These are phyloP conservation scores for Erythrolamprus reginae DNA, from an alignment of 2,113 vertebrate species.

Conservation along the genomic window DNA sequence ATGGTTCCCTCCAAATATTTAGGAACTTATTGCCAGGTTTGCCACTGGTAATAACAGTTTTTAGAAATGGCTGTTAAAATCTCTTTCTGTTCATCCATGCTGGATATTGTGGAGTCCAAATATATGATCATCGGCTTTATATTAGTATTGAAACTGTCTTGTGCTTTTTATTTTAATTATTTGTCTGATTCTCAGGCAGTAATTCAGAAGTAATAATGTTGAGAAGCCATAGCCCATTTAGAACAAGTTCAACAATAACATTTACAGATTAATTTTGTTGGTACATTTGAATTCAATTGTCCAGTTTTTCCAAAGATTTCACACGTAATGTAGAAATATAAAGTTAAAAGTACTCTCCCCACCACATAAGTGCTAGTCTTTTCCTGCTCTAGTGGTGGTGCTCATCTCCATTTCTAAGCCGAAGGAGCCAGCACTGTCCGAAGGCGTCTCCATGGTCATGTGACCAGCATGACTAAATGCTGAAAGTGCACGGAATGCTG, in stretches of 20 bases:
- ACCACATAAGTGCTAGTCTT: no score
- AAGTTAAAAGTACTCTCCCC: neutral
- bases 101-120: neutral
- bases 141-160: neutral
- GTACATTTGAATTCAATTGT: neutral
- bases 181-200: neutral
- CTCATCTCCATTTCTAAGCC: no score
- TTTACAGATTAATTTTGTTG: neutral
- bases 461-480: no score
- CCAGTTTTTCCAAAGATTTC: neutral
- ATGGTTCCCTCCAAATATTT: neutral
- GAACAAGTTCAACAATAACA: neutral
- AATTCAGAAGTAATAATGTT: neutral
- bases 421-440: no score
- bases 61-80: neutral
- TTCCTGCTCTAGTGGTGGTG: no score
- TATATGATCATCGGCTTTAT: neutral
- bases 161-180: neutral
- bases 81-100: neutral
- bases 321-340: neutral
- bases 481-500: no score
- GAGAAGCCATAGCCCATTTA: neutral
- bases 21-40: neutral
- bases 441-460: no score
- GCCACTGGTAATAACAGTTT: neutral